phyloP scores from a whole-genome alignment of 2,797 vertebrate species.

The Halcyon smyrnensis region DNA sequence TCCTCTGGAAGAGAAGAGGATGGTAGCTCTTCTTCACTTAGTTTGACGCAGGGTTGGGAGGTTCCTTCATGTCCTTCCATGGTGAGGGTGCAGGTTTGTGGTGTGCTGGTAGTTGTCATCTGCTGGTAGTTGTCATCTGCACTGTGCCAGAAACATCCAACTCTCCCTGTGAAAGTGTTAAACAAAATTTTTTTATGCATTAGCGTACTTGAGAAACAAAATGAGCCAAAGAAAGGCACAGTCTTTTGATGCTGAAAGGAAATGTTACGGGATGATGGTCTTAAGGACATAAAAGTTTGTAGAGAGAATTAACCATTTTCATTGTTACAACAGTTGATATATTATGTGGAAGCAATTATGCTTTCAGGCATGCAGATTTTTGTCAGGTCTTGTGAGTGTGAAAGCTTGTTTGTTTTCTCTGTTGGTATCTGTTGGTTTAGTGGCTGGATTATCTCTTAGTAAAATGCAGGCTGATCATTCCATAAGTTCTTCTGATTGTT shows the following conservation, averaged over 20 bases:
- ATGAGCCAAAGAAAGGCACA: background rate
- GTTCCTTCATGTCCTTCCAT: background rate
- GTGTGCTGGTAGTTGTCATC: background rate
- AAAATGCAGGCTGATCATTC: background rate
- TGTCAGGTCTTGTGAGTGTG: background rate
- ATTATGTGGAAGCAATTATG: background rate
- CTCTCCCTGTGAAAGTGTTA: background rate
- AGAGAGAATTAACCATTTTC: background rate
- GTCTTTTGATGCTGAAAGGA: background rate
- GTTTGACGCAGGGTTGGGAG: background rate
- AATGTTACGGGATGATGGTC: background rate
- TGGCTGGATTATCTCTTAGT: background rate
- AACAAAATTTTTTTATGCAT: background rate
- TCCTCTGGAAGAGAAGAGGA: too few relatives aligned
- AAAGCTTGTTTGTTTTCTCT: background rate
- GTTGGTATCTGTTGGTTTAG: background rate
- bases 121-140: background rate
- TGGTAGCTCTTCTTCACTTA: background rate
- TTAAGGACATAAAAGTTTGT: background rate
- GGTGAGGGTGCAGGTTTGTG: background rate
- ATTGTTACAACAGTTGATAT: background rate
- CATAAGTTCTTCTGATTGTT: background rate
- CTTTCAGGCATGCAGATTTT: background rate
- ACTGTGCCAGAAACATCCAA: background rate
- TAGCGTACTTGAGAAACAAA: background rate